Base-by-base conservation (phyloP, 1,140 invertebrate genomes). In the Microvelia longipes region DNA sequence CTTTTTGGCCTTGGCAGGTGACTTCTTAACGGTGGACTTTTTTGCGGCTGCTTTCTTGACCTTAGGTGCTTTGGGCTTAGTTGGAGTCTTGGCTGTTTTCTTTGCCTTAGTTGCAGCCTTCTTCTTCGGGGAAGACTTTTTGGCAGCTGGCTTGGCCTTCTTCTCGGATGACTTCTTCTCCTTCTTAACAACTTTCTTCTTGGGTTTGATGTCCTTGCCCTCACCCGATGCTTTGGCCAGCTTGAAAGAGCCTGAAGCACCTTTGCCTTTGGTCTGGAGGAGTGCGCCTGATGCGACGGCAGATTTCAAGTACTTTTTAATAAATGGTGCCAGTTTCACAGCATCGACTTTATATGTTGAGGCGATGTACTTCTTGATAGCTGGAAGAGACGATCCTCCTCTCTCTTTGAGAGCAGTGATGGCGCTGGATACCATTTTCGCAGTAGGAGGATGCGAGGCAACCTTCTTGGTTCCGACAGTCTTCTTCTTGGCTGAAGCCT, bases 361-460 rank as follows among this genome's bases (percentile, higher is more conserved):
- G 0, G 76, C 73, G 60, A 84, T 82, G 76, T 83, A 85, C 73
- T 85, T 85, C 71, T 84, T 83, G 74, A 85, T 84, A 15, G 82
- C 82, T 67, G 81, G 80, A 0, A 83, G 73, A 0, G 83, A 84
- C 0, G 83, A 83, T 2, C 84, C 83, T 19, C 77, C 77, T 13
- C 80, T 76, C 70, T 84, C 84, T 28, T 83, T 84, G 61, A 86
- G 71, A 1, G 73, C 71, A 25, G 77, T 78, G 70, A 86, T 85
- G 2, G 84, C 84, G 11, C 78, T 77, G 15, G 76, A 78, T 11
- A 86, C 78, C 80, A 81, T 80, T 5, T 77, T 73, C 2, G n/a
- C n/a, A n/a, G n/a, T n/a, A n/a, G n/a, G n/a, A n/a, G n/a, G n/a
- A n/a, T n/a, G n/a, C n/a, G 78, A 73, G 0, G 77, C 76, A 2